These are phyloP conservation scores for Lonchura striata DNA, from an alignment of 2,113 vertebrate genomes.

Conservation along the genomic window DNA sequence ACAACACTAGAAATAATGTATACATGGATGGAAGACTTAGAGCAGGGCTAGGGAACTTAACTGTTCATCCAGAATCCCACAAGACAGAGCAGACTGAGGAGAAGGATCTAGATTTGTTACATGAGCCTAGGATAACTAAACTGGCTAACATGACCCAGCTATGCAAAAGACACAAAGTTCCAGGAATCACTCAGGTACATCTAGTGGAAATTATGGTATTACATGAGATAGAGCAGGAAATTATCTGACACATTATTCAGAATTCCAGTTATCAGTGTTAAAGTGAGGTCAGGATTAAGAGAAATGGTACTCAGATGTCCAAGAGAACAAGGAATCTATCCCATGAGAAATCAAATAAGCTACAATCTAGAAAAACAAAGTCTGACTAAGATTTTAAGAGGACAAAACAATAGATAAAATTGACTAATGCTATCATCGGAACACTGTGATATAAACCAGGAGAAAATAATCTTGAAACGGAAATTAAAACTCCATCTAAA, in stretches of 20 bases:
- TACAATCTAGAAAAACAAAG: constrained; percentile 15
- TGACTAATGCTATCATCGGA: background rate
- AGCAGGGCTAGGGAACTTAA: background rate
- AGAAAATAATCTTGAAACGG: background rate
- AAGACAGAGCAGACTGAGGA: background rate
- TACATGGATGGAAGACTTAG: background rate
- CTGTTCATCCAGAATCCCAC: background rate
- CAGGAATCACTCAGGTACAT: constrained; percentile 20
- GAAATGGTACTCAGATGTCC: background rate
- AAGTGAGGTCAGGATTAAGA: constrained; percentile 35
- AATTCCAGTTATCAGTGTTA: constrained; percentile 27
- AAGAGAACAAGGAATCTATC: constrained; percentile 16
- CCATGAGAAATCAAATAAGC: constrained; percentile 23
- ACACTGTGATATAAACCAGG: background rate
- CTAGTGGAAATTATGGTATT: constrained; percentile 9
- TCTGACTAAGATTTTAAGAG: constrained; percentile 7
- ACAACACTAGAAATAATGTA: background rate
- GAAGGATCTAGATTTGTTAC: background rate
- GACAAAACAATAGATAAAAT: background rate
- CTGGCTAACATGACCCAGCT: background rate
- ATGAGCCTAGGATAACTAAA: background rate
- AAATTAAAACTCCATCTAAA: background rate
- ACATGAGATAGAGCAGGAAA: background rate
- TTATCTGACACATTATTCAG: background rate
- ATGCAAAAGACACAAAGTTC: background rate